phyloP scores from a whole-genome alignment of 1,140 invertebrate genomes.

The Drosophila ohnishii region DNA sequence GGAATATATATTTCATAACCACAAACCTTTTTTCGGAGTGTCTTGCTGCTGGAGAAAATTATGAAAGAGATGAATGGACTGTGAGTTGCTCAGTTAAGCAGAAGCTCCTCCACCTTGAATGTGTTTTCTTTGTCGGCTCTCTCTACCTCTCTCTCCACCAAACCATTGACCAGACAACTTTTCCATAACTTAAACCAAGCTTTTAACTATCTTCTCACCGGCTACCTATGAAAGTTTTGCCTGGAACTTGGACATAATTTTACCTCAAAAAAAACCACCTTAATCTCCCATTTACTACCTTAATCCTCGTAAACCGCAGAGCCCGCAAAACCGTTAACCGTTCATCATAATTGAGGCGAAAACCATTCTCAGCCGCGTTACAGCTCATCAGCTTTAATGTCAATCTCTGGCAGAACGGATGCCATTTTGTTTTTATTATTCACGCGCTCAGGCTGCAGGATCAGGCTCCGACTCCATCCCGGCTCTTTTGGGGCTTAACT shows the following conservation, averaged over 20 bases:
- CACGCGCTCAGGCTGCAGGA: neutral
- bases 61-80: conserved; percentile 10
- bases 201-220: conserved; percentile 8
- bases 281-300: conserved; percentile 11
- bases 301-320: conserved; percentile 19
- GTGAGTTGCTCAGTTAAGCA: conserved; percentile 1
- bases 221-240: conserved; percentile 16
- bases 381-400: conserved; percentile 19
- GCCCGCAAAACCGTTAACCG: conserved; percentile 17
- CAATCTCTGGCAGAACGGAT: conserved; percentile 11
- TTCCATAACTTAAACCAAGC: conserved; percentile 4
- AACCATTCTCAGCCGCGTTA: conserved; percentile 10
- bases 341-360: conserved; percentile 23
- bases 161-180: conserved; percentile 3
- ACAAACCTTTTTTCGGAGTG: neutral
- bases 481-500: conserved; percentile 13
- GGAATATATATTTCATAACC: too few species aligned
- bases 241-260: conserved; percentile 10
- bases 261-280: conserved; percentile 7
- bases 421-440: conserved; percentile 52
- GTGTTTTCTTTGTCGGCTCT: conserved; percentile 1
- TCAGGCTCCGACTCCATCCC: neutral
- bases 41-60: neutral
- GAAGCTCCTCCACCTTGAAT: conserved; percentile 6
- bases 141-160: neutral